Evolutionary conservation across 2,113 vertebrate species (phyloP), one percentile per base, ranked within the genome.

Genomic region (Nycticorax nycticorax): DNA sequence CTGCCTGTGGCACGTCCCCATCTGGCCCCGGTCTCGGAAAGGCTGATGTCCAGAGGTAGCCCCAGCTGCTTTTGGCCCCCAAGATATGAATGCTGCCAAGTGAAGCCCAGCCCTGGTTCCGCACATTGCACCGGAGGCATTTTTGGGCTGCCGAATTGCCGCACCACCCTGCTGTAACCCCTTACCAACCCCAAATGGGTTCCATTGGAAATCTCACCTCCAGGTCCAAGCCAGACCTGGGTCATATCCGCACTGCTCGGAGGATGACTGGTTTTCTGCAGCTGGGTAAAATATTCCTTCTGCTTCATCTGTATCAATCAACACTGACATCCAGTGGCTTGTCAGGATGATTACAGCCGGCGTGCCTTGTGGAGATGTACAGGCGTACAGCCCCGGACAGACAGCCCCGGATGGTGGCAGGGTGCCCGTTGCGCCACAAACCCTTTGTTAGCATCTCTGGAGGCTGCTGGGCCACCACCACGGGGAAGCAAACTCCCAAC

Each of bases 291-390:
- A 83, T 39, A 83, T 8, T 78, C 59, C 83, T 66, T 41, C 75
- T 1, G 33, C 83, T 85, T 26, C 91, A 28, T 66, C 78, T 87
- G 89, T 28, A 55, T 92, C 96, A 91, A 97, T 87, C 97, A 94
- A 97, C 97, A 97, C 96, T 97, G 97, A 97, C 97, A 97, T 95
- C 97, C 97, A 96, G 97, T 41, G 97, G 97, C 91, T 91, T 12
- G 33, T 27, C 45, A 11, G 77, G 86, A 76, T 68, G 96, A 67
- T 48, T 69, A 50, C 97, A 97, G 77, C 35, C 80, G 0, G 53
- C 21, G 26, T 19, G 47, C 19, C 43, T 60, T 5, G 23, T 1
- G 39, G 35, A 56, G 84, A 47, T 6, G 69, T 10, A 1, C 68
- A 20, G 59, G 39, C 3, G 57, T 19, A 50, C 57, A 75, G 83